Base-by-base conservation (phyloP, 2,888 invertebrate genomes). In the Gryllus longicercus region DNA sequence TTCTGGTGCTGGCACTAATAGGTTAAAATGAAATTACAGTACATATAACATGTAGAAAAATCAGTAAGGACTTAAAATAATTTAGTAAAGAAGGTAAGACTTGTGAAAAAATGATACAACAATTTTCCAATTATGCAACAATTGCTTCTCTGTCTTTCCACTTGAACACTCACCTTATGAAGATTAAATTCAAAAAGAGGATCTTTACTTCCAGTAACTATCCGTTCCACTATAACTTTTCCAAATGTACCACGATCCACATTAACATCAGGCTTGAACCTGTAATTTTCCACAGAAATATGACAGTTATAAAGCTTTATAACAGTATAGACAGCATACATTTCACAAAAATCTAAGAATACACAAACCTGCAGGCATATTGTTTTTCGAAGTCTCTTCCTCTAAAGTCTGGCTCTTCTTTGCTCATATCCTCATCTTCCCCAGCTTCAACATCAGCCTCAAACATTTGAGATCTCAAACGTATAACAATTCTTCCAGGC, bases 311-410 rank as follows among this genome's bases (percentile, higher is more conserved):
- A 86, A 84, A 51, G 86, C 85, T 74, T 84, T 79, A 2, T 79
- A 2, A 85, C 85, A 14, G 84, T 77, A 80, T 85, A 86, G 79
- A 85, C 85, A n/a, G 81, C 75, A 74, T 85, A 85, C 76, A 83
- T 82, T 51, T 85, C 85, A 1, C 81, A 81, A 82, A 85, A 81
- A 11, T 82, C 82, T 38, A 8, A 38, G 8, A 38, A 77, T 80
- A 23, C 10, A 51, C 82, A 82, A 82, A 85, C 85, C 83, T 85
- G 83, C 85, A 85, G 25, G 85, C 85, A 82, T 85, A 86, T 81
- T 86, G 85, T 50, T 85, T 84, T 63, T 84, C 85, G 82, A 86
- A 84, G 51, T 86, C 85, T 74, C 84, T 79, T 4, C 85, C 85
- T 16, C 84, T 77, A 80, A 86, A 86, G 79, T 85, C 85, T 18